A percentile compares a stretch with the other conserved stretches of the same genome.
Evolutionary conservation across 2,888 invertebrate species (phyloP).

Genomic region (Atrina japonica): DNA sequence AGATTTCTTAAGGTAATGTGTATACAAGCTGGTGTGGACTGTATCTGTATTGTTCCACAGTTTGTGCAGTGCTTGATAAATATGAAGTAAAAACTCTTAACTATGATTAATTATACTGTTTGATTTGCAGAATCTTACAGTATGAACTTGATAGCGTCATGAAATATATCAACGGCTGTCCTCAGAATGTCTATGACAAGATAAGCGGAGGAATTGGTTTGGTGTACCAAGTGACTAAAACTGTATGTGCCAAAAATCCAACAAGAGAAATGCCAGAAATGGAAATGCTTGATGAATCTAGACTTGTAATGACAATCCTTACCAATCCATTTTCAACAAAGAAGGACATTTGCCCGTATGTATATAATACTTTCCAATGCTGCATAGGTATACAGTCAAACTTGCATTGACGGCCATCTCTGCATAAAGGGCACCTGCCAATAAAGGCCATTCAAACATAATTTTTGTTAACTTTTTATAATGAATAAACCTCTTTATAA

Average conservation of each 20-base stretch:
- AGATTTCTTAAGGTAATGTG: too few species aligned
- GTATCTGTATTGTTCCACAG: too few species aligned
- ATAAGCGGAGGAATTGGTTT: slow-evolving; percentile 14
- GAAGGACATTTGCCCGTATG: slow-evolving; percentile 40
- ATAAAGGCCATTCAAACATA: too few species aligned
- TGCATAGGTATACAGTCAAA: too few species aligned
- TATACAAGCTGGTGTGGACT: too few species aligned
- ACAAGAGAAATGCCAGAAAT: background rate
- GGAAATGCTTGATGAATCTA: slow-evolving; percentile 20
- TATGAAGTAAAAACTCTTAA: too few species aligned
- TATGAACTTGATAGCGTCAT: slow-evolving; percentile 10
- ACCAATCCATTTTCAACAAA: slow-evolving; percentile 28
- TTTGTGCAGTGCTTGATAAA: too few species aligned
- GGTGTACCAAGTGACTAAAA: slow-evolving; percentile 4
- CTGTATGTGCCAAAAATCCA: slow-evolving; percentile 12
- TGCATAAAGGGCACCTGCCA: too few species aligned
- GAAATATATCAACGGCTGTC: slow-evolving; percentile 24
- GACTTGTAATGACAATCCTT: slow-evolving; percentile 5
- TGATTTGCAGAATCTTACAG: slow-evolving; percentile 25
- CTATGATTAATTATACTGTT: background rate
- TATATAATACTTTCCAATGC: background rate
- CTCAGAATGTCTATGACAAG: slow-evolving; percentile 15
- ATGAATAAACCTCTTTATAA: too few species aligned
- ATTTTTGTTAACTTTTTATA: too few species aligned
- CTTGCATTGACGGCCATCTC: too few species aligned